Conservation (phyloP, 2,113 vertebrate species). For the Girardinichthys multiradiatus region DNA sequence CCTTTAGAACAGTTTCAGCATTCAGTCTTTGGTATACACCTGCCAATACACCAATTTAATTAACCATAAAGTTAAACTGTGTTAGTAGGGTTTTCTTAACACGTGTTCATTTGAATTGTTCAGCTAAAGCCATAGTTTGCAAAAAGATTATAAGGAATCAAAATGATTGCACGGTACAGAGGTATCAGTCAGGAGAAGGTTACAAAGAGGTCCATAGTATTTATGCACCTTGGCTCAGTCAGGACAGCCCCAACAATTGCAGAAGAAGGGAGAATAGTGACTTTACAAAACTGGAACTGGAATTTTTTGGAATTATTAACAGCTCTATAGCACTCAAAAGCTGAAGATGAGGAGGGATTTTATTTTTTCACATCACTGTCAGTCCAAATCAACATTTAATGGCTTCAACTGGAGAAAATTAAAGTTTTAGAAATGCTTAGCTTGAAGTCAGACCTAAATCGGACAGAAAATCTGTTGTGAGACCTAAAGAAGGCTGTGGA, state of each 20-base stretch:
- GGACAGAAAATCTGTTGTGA: no score
- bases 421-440: no score
- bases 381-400: no score
- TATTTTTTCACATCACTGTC: no score
- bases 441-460: no score
- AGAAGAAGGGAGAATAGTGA: neutral
- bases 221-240: neutral
- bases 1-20: neutral
- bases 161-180: neutral
- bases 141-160: no score
- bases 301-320: neutral
- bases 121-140: neutral
- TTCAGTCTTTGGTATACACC: neutral
- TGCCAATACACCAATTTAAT: no score
- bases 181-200: neutral
- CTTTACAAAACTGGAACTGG: neutral
- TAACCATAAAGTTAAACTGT: neutral
- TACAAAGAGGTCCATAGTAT: neutral
- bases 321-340: neutral
- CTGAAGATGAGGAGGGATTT: no score
- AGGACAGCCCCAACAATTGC: neutral
- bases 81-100: neutral
- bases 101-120: neutral
- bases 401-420: no score
- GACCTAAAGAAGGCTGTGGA: no score